A percentile compares a stretch with the other conserved stretches of the same genome.
These are phyloP conservation scores for Bubo bubo DNA, from an alignment of 2,113 vertebrate genomes.

Conservation along the genomic window DNA sequence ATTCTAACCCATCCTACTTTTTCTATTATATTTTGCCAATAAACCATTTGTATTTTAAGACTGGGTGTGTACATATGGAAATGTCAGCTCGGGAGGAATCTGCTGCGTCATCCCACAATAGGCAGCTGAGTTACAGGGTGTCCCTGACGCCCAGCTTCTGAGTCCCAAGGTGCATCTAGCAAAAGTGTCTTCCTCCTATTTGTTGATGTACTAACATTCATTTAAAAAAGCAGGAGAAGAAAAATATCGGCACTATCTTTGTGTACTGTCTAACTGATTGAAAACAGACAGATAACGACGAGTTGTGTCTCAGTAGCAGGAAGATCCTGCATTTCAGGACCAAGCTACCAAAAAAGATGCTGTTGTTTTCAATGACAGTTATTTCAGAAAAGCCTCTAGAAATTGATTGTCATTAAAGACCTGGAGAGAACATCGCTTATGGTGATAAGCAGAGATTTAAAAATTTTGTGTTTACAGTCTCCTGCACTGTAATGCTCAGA, in stretches of 20 bases:
- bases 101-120: constrained; percentile 15
- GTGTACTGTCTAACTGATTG: neutral
- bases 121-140: neutral
- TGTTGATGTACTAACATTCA: neutral
- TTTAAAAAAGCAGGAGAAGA: neutral
- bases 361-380: constrained; percentile 4
- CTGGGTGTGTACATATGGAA: neutral
- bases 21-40: neutral
- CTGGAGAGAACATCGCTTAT: neutral
- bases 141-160: neutral
- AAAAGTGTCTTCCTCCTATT: neutral
- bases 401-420: constrained; percentile 44
- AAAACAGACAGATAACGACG: neutral
- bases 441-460: constrained; percentile 25
- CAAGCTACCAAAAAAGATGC: neutral
- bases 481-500: neutral
- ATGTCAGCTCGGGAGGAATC: neutral
- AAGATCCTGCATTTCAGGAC: neutral
- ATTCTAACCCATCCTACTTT: neutral
- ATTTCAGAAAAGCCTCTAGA: constrained; percentile 29
- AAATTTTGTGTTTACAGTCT: constrained; percentile 5
- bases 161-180: neutral
- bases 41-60: neutral
- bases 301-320: neutral
- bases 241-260: neutral